Percentiles rank a stretch among this genome's conserved stretches.
Evolutionary conservation across 2,888 invertebrate species (phyloP).

Genomic region (Nebria salina): DNA sequence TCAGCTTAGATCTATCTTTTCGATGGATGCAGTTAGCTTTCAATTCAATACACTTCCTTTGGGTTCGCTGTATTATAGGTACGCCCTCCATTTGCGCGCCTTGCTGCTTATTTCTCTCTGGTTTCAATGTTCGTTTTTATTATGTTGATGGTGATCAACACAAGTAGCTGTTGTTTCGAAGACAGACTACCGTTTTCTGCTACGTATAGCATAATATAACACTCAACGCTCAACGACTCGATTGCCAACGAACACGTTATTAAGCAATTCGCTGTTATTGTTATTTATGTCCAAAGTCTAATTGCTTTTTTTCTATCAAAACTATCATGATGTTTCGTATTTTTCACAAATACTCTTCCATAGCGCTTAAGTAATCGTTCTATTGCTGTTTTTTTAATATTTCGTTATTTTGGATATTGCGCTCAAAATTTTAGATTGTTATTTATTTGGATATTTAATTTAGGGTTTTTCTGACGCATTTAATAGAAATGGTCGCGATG

Average conservation of each 20-base stretch:
- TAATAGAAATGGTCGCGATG: too few species aligned
- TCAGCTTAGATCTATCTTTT: background rate
- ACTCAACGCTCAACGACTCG: background rate
- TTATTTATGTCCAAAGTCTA: background rate
- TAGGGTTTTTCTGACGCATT: too few species aligned
- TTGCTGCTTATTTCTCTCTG: background rate
- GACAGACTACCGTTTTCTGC: background rate
- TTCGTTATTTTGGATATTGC: too few species aligned
- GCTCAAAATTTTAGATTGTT: too few species aligned
- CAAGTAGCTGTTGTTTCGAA: background rate
- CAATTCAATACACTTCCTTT: background rate
- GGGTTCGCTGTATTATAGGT: background rate
- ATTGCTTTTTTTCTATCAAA: background rate
- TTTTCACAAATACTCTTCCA: too few species aligned
- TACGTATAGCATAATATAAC: background rate
- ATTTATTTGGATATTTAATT: too few species aligned
- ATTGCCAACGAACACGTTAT: background rate
- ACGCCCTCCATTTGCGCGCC: background rate
- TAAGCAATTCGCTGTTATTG: background rate
- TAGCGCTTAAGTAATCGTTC: too few species aligned
- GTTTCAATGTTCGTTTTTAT: conserved; percentile 1
- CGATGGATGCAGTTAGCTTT: conserved; percentile 1
- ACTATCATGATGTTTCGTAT: background rate
- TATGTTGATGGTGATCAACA: background rate
- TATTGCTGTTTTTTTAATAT: too few species aligned